phyloP scores from a whole-genome alignment of 2,888 invertebrate genomes.

The Octodonta nipae region DNA sequence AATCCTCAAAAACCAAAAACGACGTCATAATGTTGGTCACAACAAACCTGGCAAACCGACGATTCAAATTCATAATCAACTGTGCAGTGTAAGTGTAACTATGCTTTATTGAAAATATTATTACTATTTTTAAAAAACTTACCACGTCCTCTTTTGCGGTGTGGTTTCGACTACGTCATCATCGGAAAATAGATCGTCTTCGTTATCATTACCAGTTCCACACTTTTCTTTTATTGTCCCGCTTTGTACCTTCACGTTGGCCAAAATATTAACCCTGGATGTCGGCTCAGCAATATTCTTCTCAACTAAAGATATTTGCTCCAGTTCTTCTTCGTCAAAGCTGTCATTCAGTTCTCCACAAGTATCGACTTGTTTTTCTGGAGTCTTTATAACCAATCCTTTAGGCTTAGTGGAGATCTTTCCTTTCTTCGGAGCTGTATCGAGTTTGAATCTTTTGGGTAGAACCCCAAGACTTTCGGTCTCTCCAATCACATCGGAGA shows the following conservation, averaged over 20 bases:
- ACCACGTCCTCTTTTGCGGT: constrained; percentile 22
- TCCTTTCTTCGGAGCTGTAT: constrained; percentile 2
- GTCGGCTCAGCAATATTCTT: background rate
- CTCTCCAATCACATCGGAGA: constrained; percentile 11
- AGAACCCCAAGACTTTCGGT: constrained; percentile 8
- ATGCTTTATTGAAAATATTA: no score
- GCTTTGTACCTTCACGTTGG: background rate
- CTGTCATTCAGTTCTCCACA: constrained; percentile 10
- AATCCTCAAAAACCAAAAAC: no score
- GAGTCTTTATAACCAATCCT: no score
- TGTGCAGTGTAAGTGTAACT: no score
- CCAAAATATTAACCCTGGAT: constrained; percentile 2
- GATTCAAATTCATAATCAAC: no score
- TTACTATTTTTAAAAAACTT: no score
- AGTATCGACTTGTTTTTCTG: no score
- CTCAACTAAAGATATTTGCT: constrained; percentile 6
- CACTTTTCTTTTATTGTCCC: no score
- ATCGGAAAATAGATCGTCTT: constrained; percentile 18
- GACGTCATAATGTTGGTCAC: no score
- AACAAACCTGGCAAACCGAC: no score
- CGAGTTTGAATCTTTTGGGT: constrained; percentile 7
- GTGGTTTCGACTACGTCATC: constrained; percentile 26
- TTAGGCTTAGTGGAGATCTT: no score
- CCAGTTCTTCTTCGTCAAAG: constrained; percentile 9
- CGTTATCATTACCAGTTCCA: no score